Evolutionary conservation across 2,797 vertebrate species (phyloP), one percentile per base, ranked within the genome.

Genomic region (Mormyrus hasselquistii): DNA sequence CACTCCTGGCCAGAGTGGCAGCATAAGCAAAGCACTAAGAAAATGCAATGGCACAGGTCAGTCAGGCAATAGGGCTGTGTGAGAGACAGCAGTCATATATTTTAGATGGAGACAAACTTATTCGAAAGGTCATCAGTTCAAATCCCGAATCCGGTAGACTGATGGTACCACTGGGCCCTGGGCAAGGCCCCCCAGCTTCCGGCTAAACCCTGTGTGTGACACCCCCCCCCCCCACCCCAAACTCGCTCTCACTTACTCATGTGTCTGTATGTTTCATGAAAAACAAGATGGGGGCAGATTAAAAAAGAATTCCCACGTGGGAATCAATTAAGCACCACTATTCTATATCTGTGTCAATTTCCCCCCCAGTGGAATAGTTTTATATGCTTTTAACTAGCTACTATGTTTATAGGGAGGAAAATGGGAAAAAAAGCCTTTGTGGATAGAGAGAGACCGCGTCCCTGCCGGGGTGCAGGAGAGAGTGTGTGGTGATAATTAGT

Each of bases 401-500:
- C 38, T 76, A 76, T 34, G 25, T 34, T 69, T 69, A 29, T 62
- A 62, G 7, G 25, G 25, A 34, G 62, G 25, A 55, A 1, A 2
- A 3, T 29, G 25, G 25, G 34, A 25, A 22, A 62, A 69, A 69
- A 29, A 12, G 4, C 22, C 62, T 34, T 69, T 34, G 62, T 69
- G 25, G 62, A 29, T 34, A 4, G 4, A 34, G 62, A 34, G 10
- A 34, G 0, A 0, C 1, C 14, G 9, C 22, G 59, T 47, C 29
- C 4, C 79, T 34, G 49, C 57, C 52, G 53, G 38, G 57, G 19
- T 44, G 65, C 4, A 3, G 41, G 53, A 91, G 91, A 92, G 79
- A 91, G 91, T 89, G 89, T 89, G 22, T 88, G 90, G 89, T 62
- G 91, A 90, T 90, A 44, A 90, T 88, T 2, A 0, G 38, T 90